Evolutionary conservation across 2,888 invertebrate genomes (phyloP), one percentile per base, ranked within the genome.

Genomic region (Crematogaster levior): DNA sequence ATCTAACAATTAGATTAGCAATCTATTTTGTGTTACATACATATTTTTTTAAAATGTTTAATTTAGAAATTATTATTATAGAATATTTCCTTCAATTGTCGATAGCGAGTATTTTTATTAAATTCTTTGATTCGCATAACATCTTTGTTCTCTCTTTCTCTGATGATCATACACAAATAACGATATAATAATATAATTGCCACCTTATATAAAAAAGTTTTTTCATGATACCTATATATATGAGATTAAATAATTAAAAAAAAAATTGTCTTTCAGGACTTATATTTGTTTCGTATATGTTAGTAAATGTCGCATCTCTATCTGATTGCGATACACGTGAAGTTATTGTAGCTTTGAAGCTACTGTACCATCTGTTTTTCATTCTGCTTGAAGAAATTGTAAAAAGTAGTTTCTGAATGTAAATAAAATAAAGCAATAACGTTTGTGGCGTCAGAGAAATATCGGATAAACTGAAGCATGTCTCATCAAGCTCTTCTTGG

Each of bases 401-500:
- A 30, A 40, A 72, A 72, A 58, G 56, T 56, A n/a, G 1, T 56
- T 53, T 9, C 18, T 1, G 10, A 7, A 37, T 40, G 27, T 12
- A 58, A 56, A 7, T 18, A 37, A 40, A 53, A 15, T 15, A 4
- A 58, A 43, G 10, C 5, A 21, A 10, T 3, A 46, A 27, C 10
- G 9, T 21, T 58, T 30, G 1, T 12, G 9, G 15, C 15, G 18
- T 61, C 24, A 30, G 5, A 34, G 30, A 30, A 30, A 73, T 73
- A 60, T 60, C 30, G 3, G 10, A 74, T 74, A 61, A 84, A 79
- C 53, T 72, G 80, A 82, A 82, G 81, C 51, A 82, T 27, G 73
- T 75, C 75, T 48, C 40, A 56, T n/a, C n/a, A 12, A 24, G 84
- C 83, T 88, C 84, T 88, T 82, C 88, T 88, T 82, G 82, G 81